These are phyloP conservation scores for Dermolepida albohirtum DNA, from an alignment of 2,888 invertebrate species.

Conservation along the genomic window DNA sequence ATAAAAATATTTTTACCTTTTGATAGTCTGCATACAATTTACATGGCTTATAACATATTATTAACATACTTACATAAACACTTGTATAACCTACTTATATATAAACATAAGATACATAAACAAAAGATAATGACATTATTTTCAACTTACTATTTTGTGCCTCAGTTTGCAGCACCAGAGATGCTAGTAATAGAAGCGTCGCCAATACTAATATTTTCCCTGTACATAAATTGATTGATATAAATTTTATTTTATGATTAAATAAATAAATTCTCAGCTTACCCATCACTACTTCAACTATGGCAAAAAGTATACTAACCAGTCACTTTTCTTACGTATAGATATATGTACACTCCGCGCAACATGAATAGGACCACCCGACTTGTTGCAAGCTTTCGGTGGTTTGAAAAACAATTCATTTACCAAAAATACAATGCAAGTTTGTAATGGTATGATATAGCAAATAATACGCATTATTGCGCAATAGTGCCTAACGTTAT, in stretches of 20 bases:
- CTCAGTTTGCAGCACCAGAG: slow-evolving; percentile 2
- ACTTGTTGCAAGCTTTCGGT: too few relatives aligned
- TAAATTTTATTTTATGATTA: not conserved
- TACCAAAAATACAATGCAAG: too few relatives aligned
- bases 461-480: too few relatives aligned
- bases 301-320: slow-evolving; percentile 11
- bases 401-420: too few relatives aligned
- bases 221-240: slow-evolving; percentile 1
- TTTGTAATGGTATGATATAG: too few relatives aligned
- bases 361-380: too few relatives aligned
- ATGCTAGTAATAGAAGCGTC: slow-evolving; percentile 6
- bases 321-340: slow-evolving; percentile 15
- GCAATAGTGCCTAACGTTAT: too few relatives aligned
- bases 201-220: slow-evolving; percentile 12
- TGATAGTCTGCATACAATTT: too few relatives aligned
- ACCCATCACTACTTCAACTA: slow-evolving; percentile 25
- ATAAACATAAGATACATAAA: too few relatives aligned
- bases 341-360: too few relatives aligned
- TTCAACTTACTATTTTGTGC: slow-evolving; percentile 27
- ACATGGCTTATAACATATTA: too few relatives aligned
- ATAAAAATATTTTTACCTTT: too few relatives aligned
- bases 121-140: not conserved
- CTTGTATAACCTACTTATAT: slow-evolving; percentile 4
- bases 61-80: slow-evolving; percentile 11
- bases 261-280: slow-evolving; percentile 4